Conservation (phyloP, 2,113 vertebrate genomes). For the Podilymbus podiceps region DNA sequence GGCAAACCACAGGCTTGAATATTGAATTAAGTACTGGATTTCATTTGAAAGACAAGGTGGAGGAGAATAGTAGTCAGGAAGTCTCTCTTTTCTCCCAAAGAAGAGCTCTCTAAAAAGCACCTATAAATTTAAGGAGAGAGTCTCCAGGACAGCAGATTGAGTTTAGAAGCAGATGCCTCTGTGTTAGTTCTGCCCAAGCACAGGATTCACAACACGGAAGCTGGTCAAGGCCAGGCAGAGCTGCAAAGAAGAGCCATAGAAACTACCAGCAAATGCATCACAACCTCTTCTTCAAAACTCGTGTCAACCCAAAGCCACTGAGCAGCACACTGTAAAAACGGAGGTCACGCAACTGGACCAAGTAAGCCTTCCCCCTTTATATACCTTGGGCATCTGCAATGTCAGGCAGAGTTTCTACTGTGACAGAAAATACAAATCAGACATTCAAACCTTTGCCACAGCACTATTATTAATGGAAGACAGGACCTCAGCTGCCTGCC, state of each 20-base stretch:
- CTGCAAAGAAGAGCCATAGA: not conserved
- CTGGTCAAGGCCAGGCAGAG: not conserved
- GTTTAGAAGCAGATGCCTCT: not conserved
- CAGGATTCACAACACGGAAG: not conserved
- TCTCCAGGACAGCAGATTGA: not conserved
- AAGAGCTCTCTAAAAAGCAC: not conserved
- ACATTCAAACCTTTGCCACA: not conserved
- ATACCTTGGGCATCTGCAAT: not conserved
- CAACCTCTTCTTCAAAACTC: not conserved
- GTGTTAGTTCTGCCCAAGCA: not conserved
- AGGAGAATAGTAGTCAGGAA: not conserved
- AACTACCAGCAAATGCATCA: not conserved
- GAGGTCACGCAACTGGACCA: not conserved
- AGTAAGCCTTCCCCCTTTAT: not conserved
- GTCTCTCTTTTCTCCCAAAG: not conserved
- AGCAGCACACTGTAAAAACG: not conserved
- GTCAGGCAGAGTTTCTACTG: not conserved
- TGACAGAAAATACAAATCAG: not conserved
- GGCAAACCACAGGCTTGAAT: not conserved
- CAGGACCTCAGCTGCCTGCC: not conserved
- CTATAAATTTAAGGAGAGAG: not conserved
- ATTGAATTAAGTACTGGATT: not conserved
- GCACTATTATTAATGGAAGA: not conserved
- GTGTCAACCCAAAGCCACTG: not conserved
- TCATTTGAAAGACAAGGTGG: not conserved